phyloP scores from a whole-genome alignment of 2,797 vertebrate species.

The Salarias fasciatus region DNA sequence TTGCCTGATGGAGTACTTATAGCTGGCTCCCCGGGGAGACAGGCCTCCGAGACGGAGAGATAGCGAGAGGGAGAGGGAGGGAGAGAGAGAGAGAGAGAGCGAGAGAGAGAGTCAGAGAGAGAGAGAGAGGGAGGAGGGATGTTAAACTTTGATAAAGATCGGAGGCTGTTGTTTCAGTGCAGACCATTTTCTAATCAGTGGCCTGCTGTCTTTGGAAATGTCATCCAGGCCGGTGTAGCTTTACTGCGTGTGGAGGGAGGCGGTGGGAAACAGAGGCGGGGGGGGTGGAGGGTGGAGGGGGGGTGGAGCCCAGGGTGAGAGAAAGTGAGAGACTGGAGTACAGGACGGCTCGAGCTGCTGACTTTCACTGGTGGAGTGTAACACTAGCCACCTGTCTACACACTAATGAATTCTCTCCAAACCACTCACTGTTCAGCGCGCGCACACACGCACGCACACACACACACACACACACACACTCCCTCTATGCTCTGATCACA shows the following conservation, averaged over 20 bases:
- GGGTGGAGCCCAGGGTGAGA: slow-evolving; percentile 5
- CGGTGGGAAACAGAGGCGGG: no score
- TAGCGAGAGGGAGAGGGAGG: slow-evolving; percentile 51
- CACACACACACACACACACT: slow-evolving; percentile 40
- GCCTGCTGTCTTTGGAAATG: slow-evolving; percentile 80
- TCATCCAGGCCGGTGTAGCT: slow-evolving; percentile 78
- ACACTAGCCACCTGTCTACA: slow-evolving; percentile 83
- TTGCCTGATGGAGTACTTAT: slow-evolving; percentile 89
- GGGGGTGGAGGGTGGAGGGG: slow-evolving; percentile 14
- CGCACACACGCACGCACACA: slow-evolving; percentile 21
- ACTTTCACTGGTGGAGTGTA: slow-evolving; percentile 80
- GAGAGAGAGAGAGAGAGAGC: slow-evolving; percentile 21
- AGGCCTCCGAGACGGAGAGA: slow-evolving; percentile 76
- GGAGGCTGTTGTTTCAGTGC: slow-evolving; percentile 82
- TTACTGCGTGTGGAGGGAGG: slow-evolving; percentile 53
- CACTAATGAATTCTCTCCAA: slow-evolving; percentile 84
- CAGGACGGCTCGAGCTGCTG: slow-evolving; percentile 65
- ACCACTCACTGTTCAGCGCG: slow-evolving; percentile 75
- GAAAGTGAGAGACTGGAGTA: slow-evolving; percentile 38
- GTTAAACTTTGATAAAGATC: slow-evolving; percentile 85
- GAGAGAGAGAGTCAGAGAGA: slow-evolving; percentile 27
- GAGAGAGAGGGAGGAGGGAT: slow-evolving; percentile 53
- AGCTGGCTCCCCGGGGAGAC: slow-evolving; percentile 83
- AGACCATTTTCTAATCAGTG: slow-evolving; percentile 85
- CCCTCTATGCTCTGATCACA: slow-evolving; percentile 59